These are phyloP conservation scores for Cacoxenus indagator DNA, from an alignment of 2,888 invertebrate genomes.

Conservation along the genomic window DNA sequence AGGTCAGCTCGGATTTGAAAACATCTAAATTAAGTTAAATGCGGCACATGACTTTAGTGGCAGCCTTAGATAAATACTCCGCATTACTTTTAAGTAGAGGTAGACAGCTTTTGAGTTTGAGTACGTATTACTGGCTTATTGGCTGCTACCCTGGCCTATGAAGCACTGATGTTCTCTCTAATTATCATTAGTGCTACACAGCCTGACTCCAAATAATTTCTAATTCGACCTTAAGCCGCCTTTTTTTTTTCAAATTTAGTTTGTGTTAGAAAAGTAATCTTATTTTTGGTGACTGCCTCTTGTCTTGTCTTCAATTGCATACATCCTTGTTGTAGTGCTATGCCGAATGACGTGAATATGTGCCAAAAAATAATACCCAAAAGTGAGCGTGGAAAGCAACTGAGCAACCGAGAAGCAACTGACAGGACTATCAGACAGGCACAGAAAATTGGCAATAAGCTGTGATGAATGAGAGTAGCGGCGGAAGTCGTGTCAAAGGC, in stretches of 20 bases:
- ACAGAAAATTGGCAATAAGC: constrained; percentile 8
- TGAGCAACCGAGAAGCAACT: neutral
- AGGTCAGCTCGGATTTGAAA: neutral
- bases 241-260: too few relatives aligned
- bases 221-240: too few relatives aligned
- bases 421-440: neutral
- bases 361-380: neutral
- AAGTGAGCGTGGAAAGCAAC: neutral
- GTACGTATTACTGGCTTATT: neutral
- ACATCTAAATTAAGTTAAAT: neutral
- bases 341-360: neutral
- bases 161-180: too few relatives aligned
- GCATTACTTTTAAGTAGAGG: too few relatives aligned
- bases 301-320: too few relatives aligned
- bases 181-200: too few relatives aligned
- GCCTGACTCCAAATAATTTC: too few relatives aligned
- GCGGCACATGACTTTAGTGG: neutral
- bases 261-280: too few relatives aligned
- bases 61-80: neutral
- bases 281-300: too few relatives aligned
- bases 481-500: constrained; percentile 1
- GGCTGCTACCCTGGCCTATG: too few relatives aligned
- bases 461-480: neutral
- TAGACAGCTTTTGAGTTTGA: neutral
- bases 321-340: too few relatives aligned